Conservation (phyloP, 2,113 vertebrate genomes). For the Isurus oxyrinchus region DNA sequence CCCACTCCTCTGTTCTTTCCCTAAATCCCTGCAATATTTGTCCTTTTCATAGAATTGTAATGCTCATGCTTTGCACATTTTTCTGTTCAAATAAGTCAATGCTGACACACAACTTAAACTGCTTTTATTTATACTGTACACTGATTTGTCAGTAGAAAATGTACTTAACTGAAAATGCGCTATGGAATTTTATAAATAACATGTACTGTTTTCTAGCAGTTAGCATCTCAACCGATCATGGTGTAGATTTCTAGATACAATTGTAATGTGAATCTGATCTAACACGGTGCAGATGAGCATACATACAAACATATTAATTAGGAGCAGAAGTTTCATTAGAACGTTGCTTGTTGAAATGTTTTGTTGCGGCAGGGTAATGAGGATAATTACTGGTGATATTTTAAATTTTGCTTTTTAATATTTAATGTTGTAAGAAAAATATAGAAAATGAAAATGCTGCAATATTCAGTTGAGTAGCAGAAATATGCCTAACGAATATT, state of each 20-base stretch:
- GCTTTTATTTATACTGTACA: neutral
- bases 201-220: neutral
- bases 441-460: neutral
- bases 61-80: neutral
- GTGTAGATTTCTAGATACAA: neutral
- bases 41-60: no score
- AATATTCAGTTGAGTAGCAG: neutral
- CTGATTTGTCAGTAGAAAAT: neutral
- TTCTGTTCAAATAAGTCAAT: neutral
- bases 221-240: neutral
- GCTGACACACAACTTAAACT: no score
- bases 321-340: neutral
- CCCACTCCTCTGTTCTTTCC: no score
- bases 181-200: neutral
- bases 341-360: neutral
- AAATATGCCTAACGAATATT: neutral
- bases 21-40: no score
- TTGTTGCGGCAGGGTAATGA: neutral
- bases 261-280: neutral
- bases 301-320: no score
- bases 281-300: neutral
- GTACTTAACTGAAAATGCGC: neutral
- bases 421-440: neutral
- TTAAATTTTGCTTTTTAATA: no score
- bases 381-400: neutral